Evolutionary conservation across 1,140 invertebrate species (phyloP).

Genomic region (Leptinotarsa texana): DNA sequence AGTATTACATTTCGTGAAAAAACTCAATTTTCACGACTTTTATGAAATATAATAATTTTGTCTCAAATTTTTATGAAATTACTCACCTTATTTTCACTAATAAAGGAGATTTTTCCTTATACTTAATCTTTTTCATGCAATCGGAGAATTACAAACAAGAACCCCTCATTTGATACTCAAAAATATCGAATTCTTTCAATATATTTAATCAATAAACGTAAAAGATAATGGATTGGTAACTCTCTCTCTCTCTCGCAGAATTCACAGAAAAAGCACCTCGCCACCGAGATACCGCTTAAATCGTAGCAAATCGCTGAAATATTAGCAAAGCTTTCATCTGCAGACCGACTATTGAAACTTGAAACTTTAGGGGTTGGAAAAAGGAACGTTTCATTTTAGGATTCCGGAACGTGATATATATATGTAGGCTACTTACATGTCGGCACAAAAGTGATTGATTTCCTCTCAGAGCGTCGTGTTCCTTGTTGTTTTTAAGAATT

Average conservation of each 20-base stretch:
- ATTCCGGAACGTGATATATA: neutral
- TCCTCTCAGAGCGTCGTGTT: neutral
- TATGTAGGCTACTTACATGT: neutral
- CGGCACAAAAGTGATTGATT: neutral
- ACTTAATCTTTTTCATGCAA: neutral
- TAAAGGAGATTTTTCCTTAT: neutral
- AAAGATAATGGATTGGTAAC: conserved; percentile 9
- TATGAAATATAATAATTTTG: neutral
- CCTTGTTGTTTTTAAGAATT: too few relatives aligned
- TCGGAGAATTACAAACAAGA: conserved; percentile 16
- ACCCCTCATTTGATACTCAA: conserved; percentile 24
- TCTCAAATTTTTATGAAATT: neutral
- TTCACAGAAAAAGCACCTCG: conserved; percentile 5
- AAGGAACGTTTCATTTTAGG: neutral
- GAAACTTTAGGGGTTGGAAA: conserved; percentile 34
- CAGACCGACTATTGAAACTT: conserved; percentile 39
- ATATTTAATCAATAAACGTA: conserved; percentile 22
- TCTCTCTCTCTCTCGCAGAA: conserved; percentile 15
- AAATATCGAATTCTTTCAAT: conserved; percentile 24
- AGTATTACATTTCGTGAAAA: neutral
- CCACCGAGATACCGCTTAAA: conserved; percentile 25
- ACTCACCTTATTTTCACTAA: neutral
- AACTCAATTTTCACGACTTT: neutral
- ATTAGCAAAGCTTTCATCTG: conserved; percentile 38
- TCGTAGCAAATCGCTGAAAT: conserved; percentile 38